A percentile compares a stretch with the other conserved stretches of the same genome.
These are phyloP conservation scores for Acleris emargana DNA, from an alignment of 2,888 invertebrate genomes.

Conservation along the genomic window DNA sequence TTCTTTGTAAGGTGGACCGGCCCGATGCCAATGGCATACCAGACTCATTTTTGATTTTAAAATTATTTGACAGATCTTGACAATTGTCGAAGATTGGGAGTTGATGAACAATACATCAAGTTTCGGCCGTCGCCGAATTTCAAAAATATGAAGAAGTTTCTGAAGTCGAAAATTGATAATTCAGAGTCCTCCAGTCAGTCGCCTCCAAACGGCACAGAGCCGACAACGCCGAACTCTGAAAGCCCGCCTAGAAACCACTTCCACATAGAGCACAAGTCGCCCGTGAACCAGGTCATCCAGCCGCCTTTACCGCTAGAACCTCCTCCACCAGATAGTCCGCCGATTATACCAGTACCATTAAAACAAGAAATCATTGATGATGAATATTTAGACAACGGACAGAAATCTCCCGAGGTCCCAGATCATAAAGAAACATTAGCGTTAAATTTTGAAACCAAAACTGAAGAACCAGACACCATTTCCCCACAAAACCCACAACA, in stretches of 20 bases:
- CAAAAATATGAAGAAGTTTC: conserved; percentile 68
- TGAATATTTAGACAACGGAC: conserved; percentile 40
- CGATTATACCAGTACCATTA: conserved; percentile 40
- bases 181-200: conserved; percentile 41
- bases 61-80: conserved; percentile 39
- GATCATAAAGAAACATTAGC: conserved; percentile 6
- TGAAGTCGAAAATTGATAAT: conserved; percentile 57
- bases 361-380: conserved; percentile 56
- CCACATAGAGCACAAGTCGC: conserved; percentile 15
- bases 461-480: conserved; percentile 15
- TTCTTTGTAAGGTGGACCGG: no score
- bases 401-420: conserved; percentile 18
- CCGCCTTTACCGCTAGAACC: conserved; percentile 58
- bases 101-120: conserved; percentile 56
- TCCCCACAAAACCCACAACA: conserved; percentile 7
- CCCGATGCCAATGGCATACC: no score
- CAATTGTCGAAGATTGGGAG: conserved; percentile 44
- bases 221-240: conserved; percentile 9
- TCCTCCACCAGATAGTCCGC: conserved; percentile 53
- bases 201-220: conserved; percentile 26
- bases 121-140: conserved; percentile 65
- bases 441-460: conserved; percentile 12
- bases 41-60: neutral
- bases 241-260: conserved; percentile 9
- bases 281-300: conserved; percentile 41